Evolutionary conservation across 2,888 invertebrate species (phyloP).

Genomic region (Anagyrus pseudococci): DNA sequence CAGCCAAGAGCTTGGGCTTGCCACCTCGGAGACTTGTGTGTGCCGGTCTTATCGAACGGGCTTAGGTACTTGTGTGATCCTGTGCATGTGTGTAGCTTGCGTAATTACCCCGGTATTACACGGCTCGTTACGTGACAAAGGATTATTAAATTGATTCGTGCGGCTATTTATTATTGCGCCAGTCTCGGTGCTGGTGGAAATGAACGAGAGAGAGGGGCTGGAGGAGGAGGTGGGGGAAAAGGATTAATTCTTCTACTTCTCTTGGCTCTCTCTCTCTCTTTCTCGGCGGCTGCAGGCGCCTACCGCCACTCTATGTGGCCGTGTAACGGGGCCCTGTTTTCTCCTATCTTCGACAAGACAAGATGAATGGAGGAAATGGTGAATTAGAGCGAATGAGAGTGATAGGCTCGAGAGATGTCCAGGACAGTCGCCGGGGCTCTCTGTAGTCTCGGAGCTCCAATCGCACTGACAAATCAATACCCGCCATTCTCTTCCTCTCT

Average conservation of each 20-base stretch:
- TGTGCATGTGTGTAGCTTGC: no score
- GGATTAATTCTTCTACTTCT: constrained; percentile 30
- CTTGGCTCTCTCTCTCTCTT: constrained; percentile 5
- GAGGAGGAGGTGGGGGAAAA: not conserved
- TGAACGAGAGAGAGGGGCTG: no score
- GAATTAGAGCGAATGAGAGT: constrained; percentile 52
- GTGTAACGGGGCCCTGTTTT: constrained; percentile 24
- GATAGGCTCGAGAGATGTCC: constrained; percentile 44
- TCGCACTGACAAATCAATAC: no score
- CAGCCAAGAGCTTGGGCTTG: no score
- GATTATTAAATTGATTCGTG: constrained; percentile 25
- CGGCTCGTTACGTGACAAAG: constrained; percentile 20
- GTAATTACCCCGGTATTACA: constrained; percentile 6
- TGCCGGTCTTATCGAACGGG: no score
- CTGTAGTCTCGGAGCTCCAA: no score
- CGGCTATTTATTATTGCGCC: constrained; percentile 11
- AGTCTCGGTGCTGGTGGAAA: no score
- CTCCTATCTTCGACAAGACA: constrained; percentile 38
- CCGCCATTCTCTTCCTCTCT: no score
- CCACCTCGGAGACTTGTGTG: no score
- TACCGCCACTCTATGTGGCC: no score
- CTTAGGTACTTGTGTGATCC: no score
- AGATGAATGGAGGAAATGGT: constrained; percentile 48
- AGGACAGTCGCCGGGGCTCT: constrained; percentile 19
- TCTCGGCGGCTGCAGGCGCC: no score